Evolutionary conservation across 2,797 vertebrate genomes (phyloP), one percentile per base, ranked within the genome.

Genomic region (Chaetodon trifasciatus): DNA sequence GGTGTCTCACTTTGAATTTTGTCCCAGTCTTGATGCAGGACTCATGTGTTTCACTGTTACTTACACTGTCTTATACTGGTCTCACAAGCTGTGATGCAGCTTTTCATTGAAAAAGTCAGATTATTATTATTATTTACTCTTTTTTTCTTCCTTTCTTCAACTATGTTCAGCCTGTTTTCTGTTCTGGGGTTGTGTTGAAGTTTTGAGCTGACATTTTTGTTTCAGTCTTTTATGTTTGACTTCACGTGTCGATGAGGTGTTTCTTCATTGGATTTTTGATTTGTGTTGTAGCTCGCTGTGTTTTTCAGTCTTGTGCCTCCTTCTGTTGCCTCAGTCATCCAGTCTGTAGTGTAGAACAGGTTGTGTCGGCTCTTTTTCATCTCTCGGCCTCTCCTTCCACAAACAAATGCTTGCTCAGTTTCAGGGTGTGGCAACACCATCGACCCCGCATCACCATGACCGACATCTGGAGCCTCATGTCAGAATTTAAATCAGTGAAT

Each of bases 371-470:
- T 77, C 68, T 23, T 6, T 4, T 6, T 6, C 16, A 2, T 35
- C 21, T 15, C 6, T 6, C 61, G 37, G 16, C 52, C 60, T 57
- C 74, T 11, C 37, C 66, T 70, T 77, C 19, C 32, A 8, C 46
- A 58, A 76, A 73, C 68, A 66, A 57, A 67, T 4, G n/a, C 2
- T 1, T 0, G 9, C 17, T 85, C 0, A 5, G 83, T 91, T 91
- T 90, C 90, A 57, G 86, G 90, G 88, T 7, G 83, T 83, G 90
- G 46, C 44, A 23, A 0, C 32, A 0, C 0, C 0, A 1, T 63
- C 21, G 0, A 35, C 42, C 17, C 17, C 13, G 0, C 49, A 19
- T 42, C 42, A 5, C 55, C 46, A 58, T 12, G 12, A 13, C 52
- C 3, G 12, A 3, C 17, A 1, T 19, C 15, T 39, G 35, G 50